Evolutionary conservation across 1,140 invertebrate species (phyloP).

Genomic region (Whitmania pigra): DNA sequence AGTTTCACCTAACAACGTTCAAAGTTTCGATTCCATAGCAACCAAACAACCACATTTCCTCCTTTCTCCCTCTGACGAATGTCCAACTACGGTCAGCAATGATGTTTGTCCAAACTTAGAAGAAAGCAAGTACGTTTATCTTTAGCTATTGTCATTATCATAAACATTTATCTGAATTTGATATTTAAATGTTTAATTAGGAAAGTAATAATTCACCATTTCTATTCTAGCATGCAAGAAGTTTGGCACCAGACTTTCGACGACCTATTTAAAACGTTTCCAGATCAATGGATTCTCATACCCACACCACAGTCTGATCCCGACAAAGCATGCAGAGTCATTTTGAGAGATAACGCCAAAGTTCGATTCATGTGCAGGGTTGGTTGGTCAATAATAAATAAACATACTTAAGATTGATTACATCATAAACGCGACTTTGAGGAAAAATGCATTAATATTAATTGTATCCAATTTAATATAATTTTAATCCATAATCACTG

Average conservation of each 20-base stretch:
- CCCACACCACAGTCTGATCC: constrained; percentile 34
- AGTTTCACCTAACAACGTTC: too few species aligned
- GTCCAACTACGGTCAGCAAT: too few species aligned
- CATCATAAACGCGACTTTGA: background rate
- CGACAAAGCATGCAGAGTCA: constrained; percentile 30
- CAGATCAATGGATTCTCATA: constrained; percentile 35
- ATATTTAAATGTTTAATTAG: too few species aligned
- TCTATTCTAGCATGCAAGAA: constrained; percentile 37
- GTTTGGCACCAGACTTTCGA: constrained; percentile 42
- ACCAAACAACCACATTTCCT: too few species aligned
- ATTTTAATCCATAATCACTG: too few species aligned
- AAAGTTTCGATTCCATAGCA: too few species aligned
- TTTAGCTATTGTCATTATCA: too few species aligned
- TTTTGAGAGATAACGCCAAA: constrained; percentile 42
- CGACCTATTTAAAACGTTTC: constrained; percentile 36
- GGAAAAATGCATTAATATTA: background rate
- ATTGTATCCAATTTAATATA: background rate
- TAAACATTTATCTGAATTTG: too few species aligned
- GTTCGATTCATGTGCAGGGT: constrained; percentile 42
- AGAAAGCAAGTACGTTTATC: too few species aligned
- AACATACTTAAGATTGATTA: background rate
- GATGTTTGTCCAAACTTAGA: too few species aligned
- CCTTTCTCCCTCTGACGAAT: too few species aligned
- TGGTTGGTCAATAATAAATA: constrained; percentile 24
- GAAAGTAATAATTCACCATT: background rate